phyloP scores from a whole-genome alignment of 2,888 invertebrate species.

The Corbicula japonica region DNA sequence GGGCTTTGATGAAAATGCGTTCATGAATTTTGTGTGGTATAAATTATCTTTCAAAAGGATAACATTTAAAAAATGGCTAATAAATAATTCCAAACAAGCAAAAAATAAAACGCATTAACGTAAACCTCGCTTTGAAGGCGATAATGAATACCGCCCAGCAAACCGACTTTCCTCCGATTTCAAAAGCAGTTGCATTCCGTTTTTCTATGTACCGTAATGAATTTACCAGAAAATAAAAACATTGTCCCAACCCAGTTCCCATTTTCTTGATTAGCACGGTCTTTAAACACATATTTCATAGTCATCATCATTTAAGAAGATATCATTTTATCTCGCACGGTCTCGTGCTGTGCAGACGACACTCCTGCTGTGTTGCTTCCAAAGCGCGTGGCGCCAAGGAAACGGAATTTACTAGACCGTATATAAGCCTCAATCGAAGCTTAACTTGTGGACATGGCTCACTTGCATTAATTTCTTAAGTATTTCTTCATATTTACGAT shows the following conservation, averaged over 20 bases:
- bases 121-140: slow-evolving; percentile 31
- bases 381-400: slow-evolving; percentile 60
- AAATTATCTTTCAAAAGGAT: slow-evolving; percentile 36
- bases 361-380: slow-evolving; percentile 54
- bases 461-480: slow-evolving; percentile 59
- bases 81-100: slow-evolving; percentile 40
- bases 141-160: slow-evolving; percentile 47
- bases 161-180: slow-evolving; percentile 50
- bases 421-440: slow-evolving; percentile 50
- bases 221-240: slow-evolving; percentile 52
- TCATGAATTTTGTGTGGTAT: slow-evolving; percentile 16
- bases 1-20: no score
- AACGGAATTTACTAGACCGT: slow-evolving; percentile 49
- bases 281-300: slow-evolving; percentile 49
- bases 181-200: slow-evolving; percentile 37
- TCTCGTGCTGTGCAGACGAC: slow-evolving; percentile 64
- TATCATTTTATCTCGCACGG: slow-evolving; percentile 38
- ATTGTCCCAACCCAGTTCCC: slow-evolving; percentile 38
- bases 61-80: slow-evolving; percentile 12
- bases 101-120: slow-evolving; percentile 34
- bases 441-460: slow-evolving; percentile 59
- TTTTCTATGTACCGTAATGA: slow-evolving; percentile 45
- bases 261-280: slow-evolving; percentile 41
- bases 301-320: slow-evolving; percentile 45
- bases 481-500: slow-evolving; percentile 53